Conservation (phyloP, 30 jellyfish, hydroid and myxozoan genomes). For the Cassiopea andromeda region DNA sequence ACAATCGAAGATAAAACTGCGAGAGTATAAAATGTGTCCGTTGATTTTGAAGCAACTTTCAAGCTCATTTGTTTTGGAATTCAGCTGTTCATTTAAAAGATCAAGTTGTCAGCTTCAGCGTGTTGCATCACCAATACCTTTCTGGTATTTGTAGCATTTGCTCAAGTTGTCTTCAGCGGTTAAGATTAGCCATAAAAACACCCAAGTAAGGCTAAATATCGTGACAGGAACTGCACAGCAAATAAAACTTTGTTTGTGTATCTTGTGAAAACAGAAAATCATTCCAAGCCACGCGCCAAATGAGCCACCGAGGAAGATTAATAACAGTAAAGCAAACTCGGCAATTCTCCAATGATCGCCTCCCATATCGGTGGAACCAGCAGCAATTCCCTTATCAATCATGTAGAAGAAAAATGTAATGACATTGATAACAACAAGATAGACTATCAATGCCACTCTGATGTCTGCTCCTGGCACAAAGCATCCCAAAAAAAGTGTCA, state of each 20-base stretch:
- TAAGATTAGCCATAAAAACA: neutral
- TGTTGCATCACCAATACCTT: neutral
- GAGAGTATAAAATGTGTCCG: no score
- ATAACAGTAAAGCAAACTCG: neutral
- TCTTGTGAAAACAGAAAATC: conserved; percentile 1
- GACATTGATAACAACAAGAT: neutral
- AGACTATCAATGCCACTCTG: conserved; percentile 1
- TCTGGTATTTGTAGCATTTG: neutral
- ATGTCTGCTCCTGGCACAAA: conserved; percentile 41
- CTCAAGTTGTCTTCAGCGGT: conserved; percentile 7
- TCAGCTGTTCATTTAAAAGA: no score
- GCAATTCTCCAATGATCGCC: conserved; percentile 30
- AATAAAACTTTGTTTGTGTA: neutral
- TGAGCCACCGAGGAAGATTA: conserved; percentile 42
- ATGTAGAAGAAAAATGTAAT: conserved; percentile 18
- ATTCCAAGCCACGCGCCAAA: conserved; percentile 46
- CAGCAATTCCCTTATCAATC: conserved; percentile 1
- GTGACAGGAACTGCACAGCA: neutral
- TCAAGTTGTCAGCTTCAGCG: no score
- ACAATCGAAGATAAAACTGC: no score
- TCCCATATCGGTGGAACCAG: neutral
- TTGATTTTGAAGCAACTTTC: no score
- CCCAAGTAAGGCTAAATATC: neutral
- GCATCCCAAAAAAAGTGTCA: conserved; percentile 20
- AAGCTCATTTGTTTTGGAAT: no score